phyloP scores from a whole-genome alignment of 2,113 vertebrate species.

The Myxocyprinus asiaticus region DNA sequence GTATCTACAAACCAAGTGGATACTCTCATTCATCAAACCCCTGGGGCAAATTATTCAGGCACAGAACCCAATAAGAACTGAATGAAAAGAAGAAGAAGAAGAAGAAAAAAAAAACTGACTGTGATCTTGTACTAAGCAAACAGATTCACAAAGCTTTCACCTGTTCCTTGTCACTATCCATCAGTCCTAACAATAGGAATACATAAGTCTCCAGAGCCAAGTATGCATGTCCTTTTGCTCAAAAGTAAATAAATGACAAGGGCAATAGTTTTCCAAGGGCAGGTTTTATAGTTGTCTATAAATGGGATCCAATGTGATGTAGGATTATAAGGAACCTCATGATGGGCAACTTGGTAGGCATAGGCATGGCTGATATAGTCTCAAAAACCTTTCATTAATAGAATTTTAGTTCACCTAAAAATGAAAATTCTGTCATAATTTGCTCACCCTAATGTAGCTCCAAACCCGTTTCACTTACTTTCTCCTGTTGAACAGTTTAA shows the following conservation, averaged over 20 bases:
- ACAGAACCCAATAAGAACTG: neutral
- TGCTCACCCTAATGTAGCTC: too few species aligned
- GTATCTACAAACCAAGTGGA: conserved; percentile 9
- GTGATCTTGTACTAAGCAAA: conserved; percentile 33
- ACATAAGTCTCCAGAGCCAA: conserved; percentile 10
- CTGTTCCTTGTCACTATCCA: conserved; percentile 33
- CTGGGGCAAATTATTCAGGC: neutral
- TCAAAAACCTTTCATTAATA: too few species aligned
- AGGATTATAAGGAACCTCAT: too few species aligned
- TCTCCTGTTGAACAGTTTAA: too few species aligned
- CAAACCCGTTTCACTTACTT: too few species aligned
- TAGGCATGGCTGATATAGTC: too few species aligned
- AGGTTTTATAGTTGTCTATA: neutral
- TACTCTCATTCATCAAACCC: conserved; percentile 21
- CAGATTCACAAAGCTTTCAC: conserved; percentile 17
- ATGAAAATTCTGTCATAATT: too few species aligned
- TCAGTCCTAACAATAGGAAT: conserved; percentile 20
- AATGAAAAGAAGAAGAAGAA: conserved; percentile 11
- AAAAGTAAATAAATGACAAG: conserved; percentile 7
- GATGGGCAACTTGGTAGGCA: too few species aligned
- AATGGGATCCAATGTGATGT: neutral
- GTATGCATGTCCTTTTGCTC: conserved; percentile 3
- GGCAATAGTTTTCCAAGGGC: neutral
- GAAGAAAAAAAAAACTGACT: too few species aligned
- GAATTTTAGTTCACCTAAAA: too few species aligned